These are phyloP conservation scores for Drosophila kanapiae DNA, from an alignment of 1,140 invertebrate genomes.

Conservation along the genomic window DNA sequence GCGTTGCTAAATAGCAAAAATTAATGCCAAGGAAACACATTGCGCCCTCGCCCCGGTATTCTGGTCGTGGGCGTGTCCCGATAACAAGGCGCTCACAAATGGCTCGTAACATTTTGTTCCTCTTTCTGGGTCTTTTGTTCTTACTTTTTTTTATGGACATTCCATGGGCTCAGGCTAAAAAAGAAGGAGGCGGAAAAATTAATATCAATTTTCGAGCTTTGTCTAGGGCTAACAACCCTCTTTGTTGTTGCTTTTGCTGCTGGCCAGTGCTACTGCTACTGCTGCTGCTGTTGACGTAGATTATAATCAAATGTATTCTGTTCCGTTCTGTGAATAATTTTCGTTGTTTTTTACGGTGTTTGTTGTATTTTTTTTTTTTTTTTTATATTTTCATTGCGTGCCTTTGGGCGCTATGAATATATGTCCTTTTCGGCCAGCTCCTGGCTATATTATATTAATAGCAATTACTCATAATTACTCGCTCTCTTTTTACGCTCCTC, in stretches of 20 bases:
- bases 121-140: slow-evolving; percentile 54
- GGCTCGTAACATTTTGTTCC: slow-evolving; percentile 60
- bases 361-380: slow-evolving; percentile 17
- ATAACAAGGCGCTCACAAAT: slow-evolving; percentile 63
- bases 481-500: slow-evolving; percentile 31
- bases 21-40: slow-evolving; percentile 56
- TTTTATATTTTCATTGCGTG: slow-evolving; percentile 71
- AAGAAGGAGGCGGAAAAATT: slow-evolving; percentile 52
- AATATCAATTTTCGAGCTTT: slow-evolving; percentile 83
- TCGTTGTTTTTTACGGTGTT: slow-evolving; percentile 28
- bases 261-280: slow-evolving; percentile 7
- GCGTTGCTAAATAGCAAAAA: slow-evolving; percentile 56
- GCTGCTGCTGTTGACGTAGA: slow-evolving; percentile 58
- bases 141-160: slow-evolving; percentile 68
- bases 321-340: slow-evolving; percentile 41
- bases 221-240: slow-evolving; percentile 61
- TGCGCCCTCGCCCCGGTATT: slow-evolving; percentile 7
- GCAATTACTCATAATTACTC: slow-evolving; percentile 79
- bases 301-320: slow-evolving; percentile 64
- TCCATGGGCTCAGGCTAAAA: slow-evolving; percentile 41
- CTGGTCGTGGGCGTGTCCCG: slow-evolving; percentile 17
- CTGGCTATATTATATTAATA: slow-evolving; percentile 74
- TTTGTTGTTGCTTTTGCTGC: slow-evolving; percentile 28
- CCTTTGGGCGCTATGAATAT: slow-evolving; percentile 66
- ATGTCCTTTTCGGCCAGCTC: slow-evolving; percentile 51